Evolutionary conservation across 2,797 vertebrate genomes (phyloP).

Genomic region (Cheirogaleus major): DNA sequence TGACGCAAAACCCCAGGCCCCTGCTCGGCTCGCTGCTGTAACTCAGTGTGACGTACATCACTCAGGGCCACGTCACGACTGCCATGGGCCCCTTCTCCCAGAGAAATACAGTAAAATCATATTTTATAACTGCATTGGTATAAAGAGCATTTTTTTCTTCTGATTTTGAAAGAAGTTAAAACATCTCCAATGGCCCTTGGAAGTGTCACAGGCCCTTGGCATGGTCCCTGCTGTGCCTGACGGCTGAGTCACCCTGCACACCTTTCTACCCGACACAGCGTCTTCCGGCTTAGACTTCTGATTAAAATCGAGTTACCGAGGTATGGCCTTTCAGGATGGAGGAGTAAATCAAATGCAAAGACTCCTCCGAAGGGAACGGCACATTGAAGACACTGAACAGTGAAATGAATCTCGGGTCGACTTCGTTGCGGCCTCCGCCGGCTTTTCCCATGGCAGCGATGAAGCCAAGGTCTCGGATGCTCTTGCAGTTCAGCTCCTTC

Average conservation of each 20-base stretch:
- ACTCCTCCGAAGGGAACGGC: constrained; percentile 92
- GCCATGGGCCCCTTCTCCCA: neutral
- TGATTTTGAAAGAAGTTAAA: neutral
- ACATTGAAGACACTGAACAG: constrained; percentile 96
- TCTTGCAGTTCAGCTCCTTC: constrained; percentile 95
- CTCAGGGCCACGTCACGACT: neutral
- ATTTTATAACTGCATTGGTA: neutral
- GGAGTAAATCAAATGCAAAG: constrained; percentile 93
- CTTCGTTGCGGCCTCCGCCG: constrained; percentile 96
- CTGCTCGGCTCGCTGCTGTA: fast-evolving
- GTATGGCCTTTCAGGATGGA: constrained; percentile 96
- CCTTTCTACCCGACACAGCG: fast-evolving
- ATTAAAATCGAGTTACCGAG: constrained; percentile 84
- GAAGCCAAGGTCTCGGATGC: constrained; percentile 94
- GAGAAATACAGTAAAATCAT: neutral
- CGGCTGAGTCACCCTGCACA: fast-evolving
- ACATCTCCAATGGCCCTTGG: fast-evolving
- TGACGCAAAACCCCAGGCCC: neutral
- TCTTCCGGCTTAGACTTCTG: neutral
- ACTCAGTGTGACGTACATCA: fast-evolving
- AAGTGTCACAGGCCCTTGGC: fast-evolving
- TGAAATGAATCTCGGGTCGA: constrained; percentile 94
- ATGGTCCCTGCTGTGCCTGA: fast-evolving
- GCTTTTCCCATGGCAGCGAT: constrained; percentile 97
- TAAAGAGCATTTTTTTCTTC: neutral